A percentile compares a stretch with the other conserved stretches of the same genome.
These are phyloP conservation scores for Stenurella melanura DNA, from an alignment of 2,888 invertebrate genomes.

Conservation along the genomic window DNA sequence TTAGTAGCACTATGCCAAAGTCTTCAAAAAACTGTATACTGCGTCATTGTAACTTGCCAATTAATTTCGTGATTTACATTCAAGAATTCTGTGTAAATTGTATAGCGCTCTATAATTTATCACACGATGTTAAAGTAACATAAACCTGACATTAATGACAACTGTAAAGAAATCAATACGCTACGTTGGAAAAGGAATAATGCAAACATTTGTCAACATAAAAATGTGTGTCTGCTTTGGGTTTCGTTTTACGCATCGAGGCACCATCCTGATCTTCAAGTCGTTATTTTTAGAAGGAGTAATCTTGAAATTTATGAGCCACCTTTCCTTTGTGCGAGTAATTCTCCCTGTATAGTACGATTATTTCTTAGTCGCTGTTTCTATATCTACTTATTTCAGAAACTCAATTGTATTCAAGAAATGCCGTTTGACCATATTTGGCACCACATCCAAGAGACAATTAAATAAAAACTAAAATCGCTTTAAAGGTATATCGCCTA, in stretches of 20 bases:
- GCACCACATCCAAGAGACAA: conserved; percentile 31
- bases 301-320: conserved; percentile 17
- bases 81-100: neutral
- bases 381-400: conserved; percentile 39
- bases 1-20: no score
- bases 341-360: conserved; percentile 15
- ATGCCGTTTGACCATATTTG: conserved; percentile 43
- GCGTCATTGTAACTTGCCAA: neutral
- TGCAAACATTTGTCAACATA: conserved; percentile 3
- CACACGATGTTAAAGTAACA: neutral
- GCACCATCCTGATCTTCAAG: neutral
- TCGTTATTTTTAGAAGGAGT: neutral
- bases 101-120: neutral
- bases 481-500: conserved; percentile 32
- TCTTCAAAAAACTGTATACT: no score
- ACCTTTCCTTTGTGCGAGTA: neutral
- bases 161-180: neutral
- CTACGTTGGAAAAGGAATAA: neutral
- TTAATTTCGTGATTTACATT: neutral
- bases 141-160: conserved; percentile 3
- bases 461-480: conserved; percentile 34
- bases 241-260: neutral
- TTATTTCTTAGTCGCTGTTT: conserved; percentile 34
- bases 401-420: conserved; percentile 41
- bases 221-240: conserved; percentile 2